Evolutionary conservation across 2,888 invertebrate genomes (phyloP).

Genomic region (Harpagoxenus sublaevis): DNA sequence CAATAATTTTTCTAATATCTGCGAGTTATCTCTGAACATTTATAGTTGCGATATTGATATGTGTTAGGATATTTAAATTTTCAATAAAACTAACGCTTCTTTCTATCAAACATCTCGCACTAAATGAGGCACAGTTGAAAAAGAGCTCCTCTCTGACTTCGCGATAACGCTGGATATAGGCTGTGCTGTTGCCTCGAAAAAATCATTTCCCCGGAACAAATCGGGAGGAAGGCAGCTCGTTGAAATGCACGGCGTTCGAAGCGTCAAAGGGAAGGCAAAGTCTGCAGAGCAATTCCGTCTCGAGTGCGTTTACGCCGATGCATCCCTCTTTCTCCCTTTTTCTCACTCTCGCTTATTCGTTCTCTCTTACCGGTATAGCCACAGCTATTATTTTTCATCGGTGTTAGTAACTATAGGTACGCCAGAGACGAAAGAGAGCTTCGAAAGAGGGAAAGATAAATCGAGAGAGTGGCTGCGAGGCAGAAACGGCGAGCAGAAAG

Average conservation of each 20-base stretch:
- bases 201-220: conserved; percentile 75
- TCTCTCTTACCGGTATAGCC: conserved; percentile 63
- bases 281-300: conserved; percentile 76
- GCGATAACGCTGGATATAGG: conserved; percentile 50
- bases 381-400: conserved; percentile 77
- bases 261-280: conserved; percentile 77
- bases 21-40: neutral
- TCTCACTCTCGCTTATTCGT: conserved; percentile 63
- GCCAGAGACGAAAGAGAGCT: conserved; percentile 65
- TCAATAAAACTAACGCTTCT: conserved; percentile 6
- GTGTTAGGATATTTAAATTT: neutral
- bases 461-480: conserved; percentile 52
- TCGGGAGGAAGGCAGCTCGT: conserved; percentile 76
- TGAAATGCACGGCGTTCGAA: conserved; percentile 77
- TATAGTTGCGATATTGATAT: neutral
- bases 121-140: conserved; percentile 32
- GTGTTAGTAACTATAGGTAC: conserved; percentile 73
- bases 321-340: conserved; percentile 62
- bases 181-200: conserved; percentile 71
- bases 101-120: conserved; percentile 9
- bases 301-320: conserved; percentile 77
- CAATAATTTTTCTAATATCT: neutral
- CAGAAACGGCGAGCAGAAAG: conserved; percentile 33
- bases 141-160: conserved; percentile 40
- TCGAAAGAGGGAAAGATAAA: conserved; percentile 55